Conservation (phyloP, 2,888 invertebrate species). For the Meloe dianella region DNA sequence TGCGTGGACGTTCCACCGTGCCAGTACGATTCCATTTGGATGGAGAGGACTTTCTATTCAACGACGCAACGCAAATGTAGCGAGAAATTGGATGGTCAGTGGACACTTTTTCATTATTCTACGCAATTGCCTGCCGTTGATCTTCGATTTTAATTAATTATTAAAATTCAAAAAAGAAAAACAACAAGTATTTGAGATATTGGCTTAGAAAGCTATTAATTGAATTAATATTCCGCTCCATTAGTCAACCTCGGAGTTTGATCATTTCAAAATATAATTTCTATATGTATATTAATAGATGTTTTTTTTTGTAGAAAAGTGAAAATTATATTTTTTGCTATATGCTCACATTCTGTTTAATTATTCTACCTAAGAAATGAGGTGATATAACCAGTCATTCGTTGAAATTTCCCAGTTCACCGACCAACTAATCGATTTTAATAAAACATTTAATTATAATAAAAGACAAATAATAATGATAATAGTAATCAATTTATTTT, state of each 20-base stretch:
- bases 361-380: constrained; percentile 4
- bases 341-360: neutral
- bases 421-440: constrained; percentile 6
- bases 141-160: constrained; percentile 13
- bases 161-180: too few species aligned
- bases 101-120: too few species aligned
- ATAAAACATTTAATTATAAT: constrained; percentile 2
- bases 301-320: neutral
- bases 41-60: too few species aligned
- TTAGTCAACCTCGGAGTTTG: constrained; percentile 38
- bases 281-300: neutral
- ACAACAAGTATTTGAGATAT: constrained; percentile 6
- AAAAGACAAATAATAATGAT: neutral
- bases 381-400: constrained; percentile 9
- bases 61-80: too few species aligned
- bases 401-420: constrained; percentile 13
- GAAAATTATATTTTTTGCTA: neutral
- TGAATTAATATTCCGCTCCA: constrained; percentile 38
- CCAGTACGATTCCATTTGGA: too few species aligned
- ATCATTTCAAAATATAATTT: constrained; percentile 35
- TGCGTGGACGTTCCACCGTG: too few species aligned
- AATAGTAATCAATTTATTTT: neutral
- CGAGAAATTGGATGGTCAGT: too few species aligned
- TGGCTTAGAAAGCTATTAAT: constrained; percentile 40
- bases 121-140: too few species aligned